Conservation (phyloP, 2,113 vertebrate genomes). For the Callopanchax toddi region DNA sequence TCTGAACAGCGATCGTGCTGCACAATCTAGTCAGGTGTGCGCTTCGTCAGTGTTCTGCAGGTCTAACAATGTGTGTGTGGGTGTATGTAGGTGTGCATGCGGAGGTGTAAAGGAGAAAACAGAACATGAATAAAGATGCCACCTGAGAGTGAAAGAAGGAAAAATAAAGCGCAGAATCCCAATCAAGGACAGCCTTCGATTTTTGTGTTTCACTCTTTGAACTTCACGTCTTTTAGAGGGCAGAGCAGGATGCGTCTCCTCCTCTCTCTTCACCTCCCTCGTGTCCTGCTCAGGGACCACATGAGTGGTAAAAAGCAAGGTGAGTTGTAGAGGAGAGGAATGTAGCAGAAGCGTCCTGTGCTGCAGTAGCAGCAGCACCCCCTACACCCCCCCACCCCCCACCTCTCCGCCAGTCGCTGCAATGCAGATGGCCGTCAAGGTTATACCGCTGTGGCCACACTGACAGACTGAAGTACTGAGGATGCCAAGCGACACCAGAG, state of each 20-base stretch:
- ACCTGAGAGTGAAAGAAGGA: slow-evolving; percentile 8
- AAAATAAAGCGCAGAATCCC: slow-evolving; percentile 4
- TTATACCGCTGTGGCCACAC: slow-evolving; percentile 36
- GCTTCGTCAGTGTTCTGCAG: slow-evolving; percentile 2
- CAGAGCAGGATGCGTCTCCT: slow-evolving; percentile 18
- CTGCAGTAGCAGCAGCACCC: slow-evolving; percentile 48
- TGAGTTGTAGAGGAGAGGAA: slow-evolving; percentile 17
- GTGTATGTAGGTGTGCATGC: slow-evolving; percentile 25
- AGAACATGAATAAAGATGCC: not conserved
- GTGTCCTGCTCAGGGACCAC: slow-evolving; percentile 29
- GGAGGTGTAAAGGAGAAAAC: slow-evolving; percentile 19
- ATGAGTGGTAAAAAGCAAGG: slow-evolving; percentile 9
- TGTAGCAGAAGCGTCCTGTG: slow-evolving; percentile 51
- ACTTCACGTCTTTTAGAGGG: slow-evolving; percentile 38
- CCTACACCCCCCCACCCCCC: slow-evolving; percentile 22
- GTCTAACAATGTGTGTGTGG: slow-evolving; percentile 18
- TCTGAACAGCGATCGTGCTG: slow-evolving; percentile 37
- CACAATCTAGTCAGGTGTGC: slow-evolving; percentile 41
- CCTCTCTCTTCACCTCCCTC: slow-evolving; percentile 11
- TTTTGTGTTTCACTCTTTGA: slow-evolving; percentile 5
- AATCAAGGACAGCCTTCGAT: slow-evolving; percentile 15
- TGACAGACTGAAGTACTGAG: slow-evolving; percentile 21
- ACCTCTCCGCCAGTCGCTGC: slow-evolving; percentile 56
- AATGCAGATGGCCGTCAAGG: slow-evolving; percentile 74
- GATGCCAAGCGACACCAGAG: not conserved